A percentile compares a stretch with the other conserved stretches of the same genome.
Conservation (phyloP, 2,113 vertebrate genomes). For the Etheostoma spectabile region DNA sequence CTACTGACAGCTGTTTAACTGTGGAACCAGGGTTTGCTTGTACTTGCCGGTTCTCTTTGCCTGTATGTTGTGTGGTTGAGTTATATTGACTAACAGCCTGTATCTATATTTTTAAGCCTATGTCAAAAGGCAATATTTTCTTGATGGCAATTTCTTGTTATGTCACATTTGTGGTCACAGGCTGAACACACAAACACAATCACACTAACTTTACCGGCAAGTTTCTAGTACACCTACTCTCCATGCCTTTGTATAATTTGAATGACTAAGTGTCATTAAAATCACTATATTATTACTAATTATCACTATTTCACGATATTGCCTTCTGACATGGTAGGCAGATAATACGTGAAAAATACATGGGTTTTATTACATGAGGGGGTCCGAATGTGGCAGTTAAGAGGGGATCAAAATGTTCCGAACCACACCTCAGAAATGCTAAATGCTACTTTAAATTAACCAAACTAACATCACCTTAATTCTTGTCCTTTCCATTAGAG, state of each 20-base stretch:
- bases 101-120: not conserved
- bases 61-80: not conserved
- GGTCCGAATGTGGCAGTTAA: not conserved
- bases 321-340: not conserved
- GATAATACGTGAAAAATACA: too few species aligned
- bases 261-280: not conserved
- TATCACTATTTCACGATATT: not conserved
- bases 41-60: not conserved
- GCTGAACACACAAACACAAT: not conserved
- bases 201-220: not conserved
- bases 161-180: not conserved
- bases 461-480: not conserved
- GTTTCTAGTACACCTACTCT: not conserved
- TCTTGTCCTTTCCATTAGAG: constrained; percentile 78
- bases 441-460: not conserved
- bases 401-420: not conserved
- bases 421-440: not conserved
- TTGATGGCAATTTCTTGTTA: not conserved
- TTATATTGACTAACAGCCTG: not conserved
- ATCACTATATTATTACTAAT: too few species aligned
- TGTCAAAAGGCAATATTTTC: not conserved
- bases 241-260: not conserved
- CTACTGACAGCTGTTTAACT: not conserved
- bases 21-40: not conserved
- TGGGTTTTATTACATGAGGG: not conserved